Evolutionary conservation across 2,888 invertebrate species (phyloP).

Genomic region (Chalcosyrphus nemorum): DNA sequence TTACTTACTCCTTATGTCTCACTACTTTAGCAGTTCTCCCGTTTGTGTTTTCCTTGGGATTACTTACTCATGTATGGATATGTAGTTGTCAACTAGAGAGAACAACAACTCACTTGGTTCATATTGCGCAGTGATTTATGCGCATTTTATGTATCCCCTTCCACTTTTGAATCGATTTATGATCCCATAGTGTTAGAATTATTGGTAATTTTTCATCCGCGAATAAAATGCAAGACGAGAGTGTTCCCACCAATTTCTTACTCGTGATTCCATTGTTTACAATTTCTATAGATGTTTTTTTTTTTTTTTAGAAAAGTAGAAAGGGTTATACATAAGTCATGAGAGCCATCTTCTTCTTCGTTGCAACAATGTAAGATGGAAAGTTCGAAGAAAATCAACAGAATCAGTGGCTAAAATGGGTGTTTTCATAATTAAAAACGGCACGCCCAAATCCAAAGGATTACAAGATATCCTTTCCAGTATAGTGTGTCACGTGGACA

Average conservation of each 20-base stretch:
- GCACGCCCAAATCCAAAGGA: constrained; percentile 42
- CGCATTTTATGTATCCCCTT: background rate
- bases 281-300: background rate
- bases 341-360: background rate
- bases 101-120: constrained; percentile 17
- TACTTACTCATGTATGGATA: background rate
- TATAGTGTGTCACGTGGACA: constrained; percentile 59
- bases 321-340: background rate
- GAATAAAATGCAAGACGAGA: constrained; percentile 4
- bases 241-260: constrained; percentile 13
- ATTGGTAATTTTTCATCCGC: constrained; percentile 45
- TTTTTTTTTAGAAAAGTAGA: too few species aligned
- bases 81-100: background rate
- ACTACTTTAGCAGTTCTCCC: background rate
- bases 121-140: background rate
- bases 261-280: constrained; percentile 26
- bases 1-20: too few species aligned
- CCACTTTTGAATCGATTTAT: constrained; percentile 40
- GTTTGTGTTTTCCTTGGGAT: background rate
- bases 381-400: background rate
- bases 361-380: background rate
- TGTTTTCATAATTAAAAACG: constrained; percentile 61
- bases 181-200: constrained; percentile 46
- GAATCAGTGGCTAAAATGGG: constrained; percentile 49
- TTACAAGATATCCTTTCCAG: constrained; percentile 9